phyloP scores from a whole-genome alignment of 2,113 vertebrate genomes.

The Toxotes jaculatrix region DNA sequence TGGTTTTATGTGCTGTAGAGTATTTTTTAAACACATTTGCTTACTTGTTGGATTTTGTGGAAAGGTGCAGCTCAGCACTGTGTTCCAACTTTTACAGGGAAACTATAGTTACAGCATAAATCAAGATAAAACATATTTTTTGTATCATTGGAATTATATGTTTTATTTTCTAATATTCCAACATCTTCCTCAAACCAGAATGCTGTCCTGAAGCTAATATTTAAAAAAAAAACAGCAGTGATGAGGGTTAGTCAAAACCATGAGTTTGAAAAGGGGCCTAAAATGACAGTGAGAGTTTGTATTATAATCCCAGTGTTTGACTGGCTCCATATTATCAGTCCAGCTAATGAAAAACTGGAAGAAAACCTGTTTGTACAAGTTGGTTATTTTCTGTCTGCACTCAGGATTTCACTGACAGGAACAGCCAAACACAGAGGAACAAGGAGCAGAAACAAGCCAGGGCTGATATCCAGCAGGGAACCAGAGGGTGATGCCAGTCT shows the following conservation, averaged over 20 bases:
- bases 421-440: neutral
- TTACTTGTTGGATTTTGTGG: neutral
- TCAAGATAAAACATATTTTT: neutral
- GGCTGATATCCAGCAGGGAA: neutral
- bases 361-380: neutral
- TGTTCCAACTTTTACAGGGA: too few species aligned
- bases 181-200: neutral
- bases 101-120: too few species aligned
- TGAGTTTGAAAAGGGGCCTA: too few species aligned
- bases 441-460: neutral
- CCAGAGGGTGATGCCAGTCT: neutral
- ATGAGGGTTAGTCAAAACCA: too few species aligned
- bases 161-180: neutral
- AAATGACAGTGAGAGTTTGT: too few species aligned
- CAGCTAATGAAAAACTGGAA: too few species aligned
- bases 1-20: neutral
- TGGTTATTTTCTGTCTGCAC: neutral
- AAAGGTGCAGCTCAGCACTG: too few species aligned
- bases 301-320: too few species aligned
- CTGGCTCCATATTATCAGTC: too few species aligned
- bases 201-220: neutral
- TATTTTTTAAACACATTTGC: neutral
- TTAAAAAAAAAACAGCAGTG: neutral
- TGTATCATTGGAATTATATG: neutral
- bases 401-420: neutral